Evolutionary conservation across 2,888 invertebrate genomes (phyloP).

Genomic region (Anaspis maculata): DNA sequence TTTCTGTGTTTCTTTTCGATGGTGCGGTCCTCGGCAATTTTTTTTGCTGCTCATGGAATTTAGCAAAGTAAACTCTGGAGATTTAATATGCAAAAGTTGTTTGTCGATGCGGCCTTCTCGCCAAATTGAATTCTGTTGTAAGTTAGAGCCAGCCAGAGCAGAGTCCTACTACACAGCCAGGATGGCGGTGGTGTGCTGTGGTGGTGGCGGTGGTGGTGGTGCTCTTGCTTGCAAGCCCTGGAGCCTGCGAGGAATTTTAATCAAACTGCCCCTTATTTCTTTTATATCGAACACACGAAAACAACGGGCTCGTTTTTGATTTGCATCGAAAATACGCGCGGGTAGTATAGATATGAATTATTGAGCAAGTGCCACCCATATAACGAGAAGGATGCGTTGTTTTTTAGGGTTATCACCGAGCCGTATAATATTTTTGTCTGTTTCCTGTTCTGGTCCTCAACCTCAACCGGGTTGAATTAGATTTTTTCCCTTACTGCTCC

Average conservation of each 20-base stretch:
- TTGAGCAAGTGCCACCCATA: slow-evolving; percentile 13
- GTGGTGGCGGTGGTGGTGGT: too few species aligned
- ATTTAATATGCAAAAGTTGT: slow-evolving; percentile 10
- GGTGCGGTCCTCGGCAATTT: too few species aligned
- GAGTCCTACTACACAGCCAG: too few species aligned
- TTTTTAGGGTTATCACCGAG: too few species aligned
- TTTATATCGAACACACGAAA: slow-evolving; percentile 30
- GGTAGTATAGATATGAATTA: slow-evolving; percentile 33
- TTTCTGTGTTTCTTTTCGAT: too few species aligned
- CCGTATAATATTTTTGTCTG: too few species aligned
- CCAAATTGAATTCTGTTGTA: slow-evolving; percentile 23
- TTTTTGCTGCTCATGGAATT: too few species aligned
- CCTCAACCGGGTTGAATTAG: too few species aligned
- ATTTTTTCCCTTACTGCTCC: too few species aligned
- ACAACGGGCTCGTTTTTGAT: slow-evolving; percentile 32
- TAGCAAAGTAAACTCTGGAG: too few species aligned
- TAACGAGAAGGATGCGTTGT: not conserved
- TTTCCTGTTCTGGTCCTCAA: too few species aligned
- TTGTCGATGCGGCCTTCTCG: slow-evolving; percentile 14
- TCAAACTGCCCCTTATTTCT: slow-evolving; percentile 36
- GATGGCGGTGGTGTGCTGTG: too few species aligned
- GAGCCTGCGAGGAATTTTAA: slow-evolving; percentile 37
- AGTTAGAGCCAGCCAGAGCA: slow-evolving; percentile 21
- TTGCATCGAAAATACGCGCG: slow-evolving; percentile 28
- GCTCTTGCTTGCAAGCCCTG: slow-evolving; percentile 16